Conservation (phyloP, 2,113 vertebrate species). For the Morone saxatilis region DNA sequence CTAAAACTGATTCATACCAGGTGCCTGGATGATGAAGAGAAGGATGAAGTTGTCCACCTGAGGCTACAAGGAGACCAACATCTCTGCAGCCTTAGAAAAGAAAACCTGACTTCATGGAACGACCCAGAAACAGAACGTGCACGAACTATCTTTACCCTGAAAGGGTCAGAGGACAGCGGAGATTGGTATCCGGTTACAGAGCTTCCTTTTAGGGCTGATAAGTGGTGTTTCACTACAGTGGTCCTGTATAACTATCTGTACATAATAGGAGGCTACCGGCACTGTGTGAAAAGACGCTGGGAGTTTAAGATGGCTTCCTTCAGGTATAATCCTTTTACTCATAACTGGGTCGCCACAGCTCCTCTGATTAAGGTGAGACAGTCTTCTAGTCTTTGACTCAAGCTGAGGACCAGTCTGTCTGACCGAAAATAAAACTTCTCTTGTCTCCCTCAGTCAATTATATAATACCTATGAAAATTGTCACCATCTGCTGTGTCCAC, state of each 20-base stretch:
- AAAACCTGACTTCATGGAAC: conserved; percentile 79
- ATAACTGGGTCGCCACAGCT: conserved; percentile 78
- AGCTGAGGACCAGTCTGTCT: background rate
- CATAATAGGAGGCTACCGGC: conserved; percentile 84
- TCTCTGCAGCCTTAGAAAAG: conserved; percentile 84
- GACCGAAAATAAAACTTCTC: background rate
- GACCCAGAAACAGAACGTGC: conserved; percentile 70
- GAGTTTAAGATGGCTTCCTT: conserved; percentile 86
- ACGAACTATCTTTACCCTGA: conserved; percentile 72
- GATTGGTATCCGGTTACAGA: conserved; percentile 74
- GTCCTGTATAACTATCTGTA: conserved; percentile 86
- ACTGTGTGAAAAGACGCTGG: conserved; percentile 76
- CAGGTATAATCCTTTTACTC: conserved; percentile 83
- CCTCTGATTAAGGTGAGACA: conserved; percentile 81
- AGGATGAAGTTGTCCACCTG: conserved; percentile 65
- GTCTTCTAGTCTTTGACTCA: background rate
- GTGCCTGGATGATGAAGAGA: conserved; percentile 63
- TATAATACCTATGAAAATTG: conserved; percentile 23
- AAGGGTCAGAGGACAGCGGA: conserved; percentile 52
- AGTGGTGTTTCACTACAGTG: conserved; percentile 87
- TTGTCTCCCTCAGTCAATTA: background rate
- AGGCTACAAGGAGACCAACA: conserved; percentile 60
- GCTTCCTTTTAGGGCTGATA: conserved; percentile 85
- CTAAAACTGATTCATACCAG: conserved; percentile 31
- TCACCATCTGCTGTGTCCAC: conserved; percentile 45